Conservation (phyloP, 2,888 invertebrate genomes). For the Byasa hedistus region DNA sequence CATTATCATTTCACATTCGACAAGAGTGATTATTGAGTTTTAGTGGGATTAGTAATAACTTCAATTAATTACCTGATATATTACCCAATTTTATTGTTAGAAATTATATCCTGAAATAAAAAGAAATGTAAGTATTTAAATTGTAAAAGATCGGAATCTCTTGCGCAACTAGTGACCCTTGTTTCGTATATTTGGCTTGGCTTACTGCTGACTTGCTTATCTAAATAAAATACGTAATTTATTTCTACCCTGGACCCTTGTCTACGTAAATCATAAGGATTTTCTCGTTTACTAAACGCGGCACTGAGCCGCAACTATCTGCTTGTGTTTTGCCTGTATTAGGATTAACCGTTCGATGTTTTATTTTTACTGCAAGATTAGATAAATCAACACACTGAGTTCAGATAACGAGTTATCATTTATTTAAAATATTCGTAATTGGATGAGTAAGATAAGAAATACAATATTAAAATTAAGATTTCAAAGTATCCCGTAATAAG, state of each 20-base stretch:
- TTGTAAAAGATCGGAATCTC: background rate
- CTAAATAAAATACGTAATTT: conserved; percentile 30
- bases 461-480: too few species aligned
- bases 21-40: too few species aligned
- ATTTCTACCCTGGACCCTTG: conserved; percentile 28
- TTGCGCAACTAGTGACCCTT: conserved; percentile 16
- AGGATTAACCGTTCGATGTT: background rate
- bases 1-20: too few species aligned
- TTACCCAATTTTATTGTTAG: too few species aligned
- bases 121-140: background rate
- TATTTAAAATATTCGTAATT: too few species aligned
- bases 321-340: conserved; percentile 5
- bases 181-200: conserved; percentile 13
- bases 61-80: too few species aligned
- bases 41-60: too few species aligned
- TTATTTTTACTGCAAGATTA: background rate
- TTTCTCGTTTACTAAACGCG: conserved; percentile 18
- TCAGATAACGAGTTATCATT: too few species aligned
- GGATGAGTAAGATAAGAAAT: too few species aligned
- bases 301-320: conserved; percentile 4
- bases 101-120: too few species aligned
- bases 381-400: too few species aligned
- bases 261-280: conserved; percentile 30
- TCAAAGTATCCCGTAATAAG: too few species aligned
- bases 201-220: conserved; percentile 26